Percentiles rank a stretch among this genome's conserved stretches.
These are phyloP conservation scores for Hippocampus abdominalis DNA, from an alignment of 2,113 vertebrate species.

Conservation along the genomic window DNA sequence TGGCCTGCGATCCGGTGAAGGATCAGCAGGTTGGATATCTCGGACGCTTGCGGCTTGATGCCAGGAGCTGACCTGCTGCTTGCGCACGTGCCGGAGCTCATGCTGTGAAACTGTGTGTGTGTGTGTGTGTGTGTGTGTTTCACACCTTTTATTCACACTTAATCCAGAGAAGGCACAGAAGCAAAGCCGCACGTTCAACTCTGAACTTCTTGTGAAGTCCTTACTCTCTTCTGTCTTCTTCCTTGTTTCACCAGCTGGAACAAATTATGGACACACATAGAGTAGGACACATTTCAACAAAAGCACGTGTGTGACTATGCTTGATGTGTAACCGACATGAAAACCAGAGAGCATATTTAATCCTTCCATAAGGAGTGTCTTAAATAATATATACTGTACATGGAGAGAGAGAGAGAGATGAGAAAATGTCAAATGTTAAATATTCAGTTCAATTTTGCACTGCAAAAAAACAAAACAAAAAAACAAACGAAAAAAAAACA, in stretches of 20 bases:
- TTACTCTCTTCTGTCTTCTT: slow-evolving; percentile 1
- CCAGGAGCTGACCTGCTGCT: slow-evolving; percentile 10
- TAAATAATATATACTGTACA: no score
- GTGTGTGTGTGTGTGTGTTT: not conserved
- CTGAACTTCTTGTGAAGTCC: slow-evolving; percentile 3
- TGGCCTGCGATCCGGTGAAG: slow-evolving; percentile 23
- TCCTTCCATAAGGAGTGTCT: no score
- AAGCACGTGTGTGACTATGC: no score
- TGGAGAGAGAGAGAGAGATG: no score
- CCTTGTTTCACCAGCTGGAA: not conserved
- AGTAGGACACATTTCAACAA: not conserved
- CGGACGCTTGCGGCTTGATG: slow-evolving; percentile 11
- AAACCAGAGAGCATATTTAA: no score
- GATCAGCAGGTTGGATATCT: slow-evolving; percentile 36
- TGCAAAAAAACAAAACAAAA: no score
- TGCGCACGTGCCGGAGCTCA: slow-evolving; percentile 23
- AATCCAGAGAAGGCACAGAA: slow-evolving; percentile 12
- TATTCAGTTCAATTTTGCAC: no score
- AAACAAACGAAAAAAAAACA: no score
- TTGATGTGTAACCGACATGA: no score
- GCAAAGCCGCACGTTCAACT: not conserved
- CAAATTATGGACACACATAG: not conserved
- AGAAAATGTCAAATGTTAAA: no score
- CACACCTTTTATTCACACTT: slow-evolving; percentile 11
- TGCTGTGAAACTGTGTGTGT: not conserved